Percentiles rank a stretch among this genome's conserved stretches.
Conservation (phyloP, 2,888 invertebrate genomes). For the Eilema griseolum region DNA sequence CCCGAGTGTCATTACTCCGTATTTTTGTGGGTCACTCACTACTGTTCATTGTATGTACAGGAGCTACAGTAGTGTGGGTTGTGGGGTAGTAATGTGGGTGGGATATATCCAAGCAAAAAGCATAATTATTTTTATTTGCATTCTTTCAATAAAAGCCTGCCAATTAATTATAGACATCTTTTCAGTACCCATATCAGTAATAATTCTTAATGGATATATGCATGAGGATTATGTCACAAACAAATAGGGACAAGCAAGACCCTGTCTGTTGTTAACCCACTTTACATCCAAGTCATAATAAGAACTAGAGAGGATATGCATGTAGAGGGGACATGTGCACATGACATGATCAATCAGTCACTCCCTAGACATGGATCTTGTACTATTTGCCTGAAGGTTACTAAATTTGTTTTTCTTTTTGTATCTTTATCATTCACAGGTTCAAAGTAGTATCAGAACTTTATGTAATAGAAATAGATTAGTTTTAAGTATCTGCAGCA, state of each 20-base stretch:
- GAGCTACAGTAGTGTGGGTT: too few species aligned
- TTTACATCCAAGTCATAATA: not conserved
- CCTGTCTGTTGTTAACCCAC: not conserved
- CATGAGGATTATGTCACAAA: too few species aligned
- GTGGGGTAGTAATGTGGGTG: too few species aligned
- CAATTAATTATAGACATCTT: too few species aligned
- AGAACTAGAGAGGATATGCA: not conserved
- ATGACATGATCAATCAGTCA: not conserved
- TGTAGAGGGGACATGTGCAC: not conserved
- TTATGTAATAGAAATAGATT: not conserved
- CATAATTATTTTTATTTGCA: too few species aligned
- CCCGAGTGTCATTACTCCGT: too few species aligned
- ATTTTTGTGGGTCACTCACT: too few species aligned
- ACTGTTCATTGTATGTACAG: too few species aligned
- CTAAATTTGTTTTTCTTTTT: not conserved
- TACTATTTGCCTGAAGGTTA: not conserved
- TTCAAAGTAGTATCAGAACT: not conserved
- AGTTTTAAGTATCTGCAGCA: not conserved
- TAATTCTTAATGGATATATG: too few species aligned
- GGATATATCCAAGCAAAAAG: too few species aligned
- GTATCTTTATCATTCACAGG: not conserved
- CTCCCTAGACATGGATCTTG: not conserved
- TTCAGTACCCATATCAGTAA: too few species aligned
- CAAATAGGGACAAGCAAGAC: not conserved
- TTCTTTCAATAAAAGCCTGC: too few species aligned